These are phyloP conservation scores for Silurus lanzhouensis DNA, from an alignment of 2,797 vertebrate species.

Conservation along the genomic window DNA sequence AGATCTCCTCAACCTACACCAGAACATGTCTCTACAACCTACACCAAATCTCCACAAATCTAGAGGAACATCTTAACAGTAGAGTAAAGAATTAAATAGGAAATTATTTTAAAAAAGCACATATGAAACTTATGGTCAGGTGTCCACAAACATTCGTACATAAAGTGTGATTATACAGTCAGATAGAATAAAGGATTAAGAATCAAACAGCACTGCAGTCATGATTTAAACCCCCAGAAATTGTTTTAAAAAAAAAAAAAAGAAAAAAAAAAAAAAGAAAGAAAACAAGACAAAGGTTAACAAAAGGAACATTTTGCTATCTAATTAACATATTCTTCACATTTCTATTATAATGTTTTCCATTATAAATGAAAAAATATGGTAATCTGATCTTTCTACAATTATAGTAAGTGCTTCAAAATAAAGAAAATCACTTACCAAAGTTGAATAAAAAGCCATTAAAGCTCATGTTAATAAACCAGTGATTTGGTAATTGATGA, in stretches of 20 bases:
- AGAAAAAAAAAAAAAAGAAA: too few relatives aligned
- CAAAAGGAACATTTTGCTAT: background rate
- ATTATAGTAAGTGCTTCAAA: background rate
- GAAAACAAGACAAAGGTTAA: background rate
- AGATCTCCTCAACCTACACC: too few relatives aligned
- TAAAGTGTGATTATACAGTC: too few relatives aligned
- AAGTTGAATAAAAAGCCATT: background rate
- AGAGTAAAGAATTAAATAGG: too few relatives aligned
- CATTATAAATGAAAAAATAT: background rate
- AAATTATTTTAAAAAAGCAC: too few relatives aligned
- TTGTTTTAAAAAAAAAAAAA: background rate
- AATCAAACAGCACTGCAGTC: background rate
- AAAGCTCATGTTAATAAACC: background rate
- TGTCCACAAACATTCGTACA: too few relatives aligned
- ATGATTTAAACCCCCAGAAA: background rate
- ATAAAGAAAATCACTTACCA: background rate
- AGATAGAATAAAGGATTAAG: background rate
- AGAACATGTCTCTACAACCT: too few relatives aligned
- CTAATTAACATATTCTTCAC: background rate
- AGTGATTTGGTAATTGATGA: background rate
- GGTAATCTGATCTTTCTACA: background rate
- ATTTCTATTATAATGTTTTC: background rate
- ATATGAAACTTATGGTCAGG: too few relatives aligned
- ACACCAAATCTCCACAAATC: too few relatives aligned
- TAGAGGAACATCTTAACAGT: too few relatives aligned